Conservation (phyloP, 23 tunicate genomes). For the Botrylloides violaceus region DNA sequence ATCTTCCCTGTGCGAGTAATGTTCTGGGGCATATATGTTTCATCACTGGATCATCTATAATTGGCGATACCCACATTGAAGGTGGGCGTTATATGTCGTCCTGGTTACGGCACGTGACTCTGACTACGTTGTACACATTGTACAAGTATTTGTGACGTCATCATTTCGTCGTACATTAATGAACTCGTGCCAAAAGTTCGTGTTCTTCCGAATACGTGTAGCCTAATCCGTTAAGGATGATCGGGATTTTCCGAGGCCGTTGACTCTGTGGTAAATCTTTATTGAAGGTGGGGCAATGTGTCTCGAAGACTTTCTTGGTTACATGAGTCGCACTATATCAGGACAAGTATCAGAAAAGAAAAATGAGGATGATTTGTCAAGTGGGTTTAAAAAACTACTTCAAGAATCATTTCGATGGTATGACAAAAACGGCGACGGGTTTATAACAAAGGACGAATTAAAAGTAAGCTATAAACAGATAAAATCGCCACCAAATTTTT, state of each 20-base stretch:
- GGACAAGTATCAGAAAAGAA: conserved; percentile 50
- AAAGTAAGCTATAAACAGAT: conserved; percentile 29
- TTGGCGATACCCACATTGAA: no score
- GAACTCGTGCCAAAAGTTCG: no score
- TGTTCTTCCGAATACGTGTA: neutral
- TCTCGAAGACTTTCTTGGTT: conserved; percentile 71
- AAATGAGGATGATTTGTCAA: conserved; percentile 65
- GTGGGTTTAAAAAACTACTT: conserved; percentile 47
- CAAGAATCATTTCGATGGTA: conserved; percentile 81
- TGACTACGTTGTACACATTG: no score
- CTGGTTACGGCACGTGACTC: no score
- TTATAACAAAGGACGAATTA: conserved; percentile 62
- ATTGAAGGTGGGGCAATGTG: conserved; percentile 52
- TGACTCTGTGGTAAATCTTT: neutral
- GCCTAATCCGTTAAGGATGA: no score
- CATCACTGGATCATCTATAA: neutral
- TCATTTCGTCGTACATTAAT: no score
- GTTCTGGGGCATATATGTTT: neutral
- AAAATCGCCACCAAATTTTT: neutral
- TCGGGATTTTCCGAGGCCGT: no score
- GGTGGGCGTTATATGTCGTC: no score
- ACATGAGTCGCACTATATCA: conserved; percentile 53
- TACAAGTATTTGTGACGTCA: no score
- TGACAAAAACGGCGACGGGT: conserved; percentile 76
- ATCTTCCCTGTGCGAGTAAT: no score